Conservation (phyloP, 37 sponge, comb jelly and placozoan species). For the Bolinopsis microptera region DNA sequence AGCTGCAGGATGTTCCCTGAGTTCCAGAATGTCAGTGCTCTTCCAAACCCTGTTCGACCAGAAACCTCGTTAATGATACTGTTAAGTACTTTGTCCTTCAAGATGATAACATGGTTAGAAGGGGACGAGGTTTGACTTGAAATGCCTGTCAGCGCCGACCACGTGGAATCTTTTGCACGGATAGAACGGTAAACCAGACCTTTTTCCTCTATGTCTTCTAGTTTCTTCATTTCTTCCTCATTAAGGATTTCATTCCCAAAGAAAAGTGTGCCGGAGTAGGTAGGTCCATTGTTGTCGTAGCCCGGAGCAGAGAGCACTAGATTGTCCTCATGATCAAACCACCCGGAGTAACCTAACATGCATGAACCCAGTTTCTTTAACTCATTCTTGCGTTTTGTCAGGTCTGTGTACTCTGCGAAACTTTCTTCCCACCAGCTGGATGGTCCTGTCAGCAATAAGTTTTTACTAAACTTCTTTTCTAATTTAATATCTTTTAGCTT, state of each 20-base stretch:
- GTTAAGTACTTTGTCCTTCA: not conserved
- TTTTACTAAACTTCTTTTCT: too few relatives aligned
- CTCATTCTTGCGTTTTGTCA: not conserved
- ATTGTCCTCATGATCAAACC: not conserved
- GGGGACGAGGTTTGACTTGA: not conserved
- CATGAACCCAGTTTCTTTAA: not conserved
- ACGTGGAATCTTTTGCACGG: not conserved
- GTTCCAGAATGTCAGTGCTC: not conserved
- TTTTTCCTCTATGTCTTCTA: not conserved
- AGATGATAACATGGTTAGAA: not conserved
- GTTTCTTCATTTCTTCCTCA: not conserved
- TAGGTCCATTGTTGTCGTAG: not conserved
- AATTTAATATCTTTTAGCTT: too few relatives aligned
- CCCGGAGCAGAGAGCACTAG: not conserved
- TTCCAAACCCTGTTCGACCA: not conserved
- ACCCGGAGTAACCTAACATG: conserved; percentile 1
- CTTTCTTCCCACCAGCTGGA: not conserved
- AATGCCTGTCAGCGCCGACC: conserved; percentile 14
- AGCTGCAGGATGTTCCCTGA: not conserved
- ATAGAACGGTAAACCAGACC: conserved; percentile 22
- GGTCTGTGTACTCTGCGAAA: not conserved
- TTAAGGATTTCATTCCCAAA: not conserved
- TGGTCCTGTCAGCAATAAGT: not conserved
- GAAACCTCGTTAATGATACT: not conserved
- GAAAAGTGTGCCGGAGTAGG: not conserved